These are phyloP conservation scores for Conistra vaccinii DNA, from an alignment of 2,888 invertebrate species.

Conservation along the genomic window DNA sequence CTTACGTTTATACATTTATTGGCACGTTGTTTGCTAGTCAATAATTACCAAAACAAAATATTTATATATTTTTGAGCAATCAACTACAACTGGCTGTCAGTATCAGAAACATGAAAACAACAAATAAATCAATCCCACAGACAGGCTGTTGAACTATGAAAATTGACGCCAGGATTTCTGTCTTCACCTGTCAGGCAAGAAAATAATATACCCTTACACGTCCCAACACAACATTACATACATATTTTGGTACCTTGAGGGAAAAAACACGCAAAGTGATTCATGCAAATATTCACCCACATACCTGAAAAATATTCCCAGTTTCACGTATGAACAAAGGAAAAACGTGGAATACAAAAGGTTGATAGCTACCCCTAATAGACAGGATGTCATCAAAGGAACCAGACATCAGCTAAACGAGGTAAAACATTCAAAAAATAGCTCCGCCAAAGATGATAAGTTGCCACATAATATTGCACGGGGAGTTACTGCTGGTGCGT, in stretches of 20 bases:
- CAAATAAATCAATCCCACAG: background rate
- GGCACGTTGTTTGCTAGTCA: background rate
- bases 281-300: constrained; percentile 58
- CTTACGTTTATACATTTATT: background rate
- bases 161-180: constrained; percentile 9
- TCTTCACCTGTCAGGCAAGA: background rate
- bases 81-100: background rate
- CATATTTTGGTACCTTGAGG: constrained; percentile 33
- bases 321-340: constrained; percentile 61
- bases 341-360: constrained; percentile 62
- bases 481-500: constrained; percentile 39
- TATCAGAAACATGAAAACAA: background rate
- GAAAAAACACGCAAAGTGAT: constrained; percentile 43
- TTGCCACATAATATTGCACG: constrained; percentile 75
- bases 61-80: too few species aligned
- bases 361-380: constrained; percentile 66
- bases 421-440: constrained; percentile 82
- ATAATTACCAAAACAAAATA: background rate
- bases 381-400: constrained; percentile 78
- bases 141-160: background rate
- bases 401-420: constrained; percentile 81
- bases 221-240: constrained; percentile 18
- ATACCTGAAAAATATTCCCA: constrained; percentile 55
- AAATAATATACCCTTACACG: constrained; percentile 24
- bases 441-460: constrained; percentile 80